Conservation (phyloP, 2,113 vertebrate genomes). For the Calonectris borealis region DNA sequence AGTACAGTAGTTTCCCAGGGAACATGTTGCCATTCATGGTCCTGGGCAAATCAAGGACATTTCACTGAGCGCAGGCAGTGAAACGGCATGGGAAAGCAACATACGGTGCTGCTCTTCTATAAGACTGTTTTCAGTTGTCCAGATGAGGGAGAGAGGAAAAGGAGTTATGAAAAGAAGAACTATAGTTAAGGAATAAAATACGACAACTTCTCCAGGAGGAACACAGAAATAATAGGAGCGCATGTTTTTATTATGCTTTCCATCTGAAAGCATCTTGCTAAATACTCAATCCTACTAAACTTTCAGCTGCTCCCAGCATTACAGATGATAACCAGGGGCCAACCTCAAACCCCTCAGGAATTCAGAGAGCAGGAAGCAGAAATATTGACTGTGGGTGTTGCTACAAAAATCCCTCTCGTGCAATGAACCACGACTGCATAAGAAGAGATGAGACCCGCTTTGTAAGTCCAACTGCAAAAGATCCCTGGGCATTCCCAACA, state of each 20-base stretch:
- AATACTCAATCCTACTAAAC: background rate
- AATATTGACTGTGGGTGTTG: background rate
- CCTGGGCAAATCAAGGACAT: background rate
- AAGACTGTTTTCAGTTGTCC: background rate
- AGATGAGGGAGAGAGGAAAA: background rate
- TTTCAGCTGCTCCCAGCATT: background rate
- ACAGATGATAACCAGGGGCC: background rate
- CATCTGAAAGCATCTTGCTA: background rate
- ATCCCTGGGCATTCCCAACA: background rate
- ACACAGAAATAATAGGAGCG: background rate
- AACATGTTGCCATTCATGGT: background rate
- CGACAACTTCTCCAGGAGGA: background rate
- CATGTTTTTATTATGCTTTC: background rate
- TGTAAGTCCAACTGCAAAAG: background rate
- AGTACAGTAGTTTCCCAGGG: background rate
- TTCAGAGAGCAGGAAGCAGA: background rate
- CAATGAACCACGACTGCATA: fast-evolving
- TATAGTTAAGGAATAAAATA: background rate
- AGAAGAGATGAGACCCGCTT: background rate
- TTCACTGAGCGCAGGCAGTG: background rate
- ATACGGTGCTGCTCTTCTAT: background rate
- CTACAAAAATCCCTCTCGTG: background rate
- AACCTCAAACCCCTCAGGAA: background rate
- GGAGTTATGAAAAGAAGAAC: background rate
- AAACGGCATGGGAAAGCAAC: background rate